These are phyloP conservation scores for Galleria mellonella DNA, from an alignment of 1,140 invertebrate species.

Conservation along the genomic window DNA sequence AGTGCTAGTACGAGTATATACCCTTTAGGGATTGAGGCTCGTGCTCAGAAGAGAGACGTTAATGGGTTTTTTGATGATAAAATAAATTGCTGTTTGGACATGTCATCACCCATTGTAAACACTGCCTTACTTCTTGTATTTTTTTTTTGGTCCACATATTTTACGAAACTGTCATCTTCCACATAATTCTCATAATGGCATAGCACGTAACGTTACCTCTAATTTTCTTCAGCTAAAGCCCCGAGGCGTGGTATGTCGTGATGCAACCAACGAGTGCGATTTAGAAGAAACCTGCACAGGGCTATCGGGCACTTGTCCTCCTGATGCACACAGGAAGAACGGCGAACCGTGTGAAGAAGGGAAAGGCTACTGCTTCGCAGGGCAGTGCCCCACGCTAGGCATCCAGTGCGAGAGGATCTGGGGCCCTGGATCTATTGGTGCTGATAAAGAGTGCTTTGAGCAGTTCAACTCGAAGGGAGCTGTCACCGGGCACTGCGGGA, in stretches of 20 bases:
- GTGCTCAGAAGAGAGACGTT: too few relatives aligned
- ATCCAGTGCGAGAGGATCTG: slow-evolving; percentile 93
- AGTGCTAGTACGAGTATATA: too few relatives aligned
- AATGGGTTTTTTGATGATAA: too few relatives aligned
- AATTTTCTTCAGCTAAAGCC: slow-evolving; percentile 78
- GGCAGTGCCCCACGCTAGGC: slow-evolving; percentile 90
- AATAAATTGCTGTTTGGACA: too few relatives aligned
- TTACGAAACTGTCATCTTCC: too few relatives aligned
- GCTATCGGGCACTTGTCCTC: slow-evolving; percentile 88
- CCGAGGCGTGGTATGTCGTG: slow-evolving; percentile 86
- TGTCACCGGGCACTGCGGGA: slow-evolving; percentile 94
- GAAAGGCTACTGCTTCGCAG: slow-evolving; percentile 92
- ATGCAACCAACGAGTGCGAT: slow-evolving; percentile 93
- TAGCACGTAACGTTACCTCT: too few relatives aligned
- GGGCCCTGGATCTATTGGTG: slow-evolving; percentile 87
- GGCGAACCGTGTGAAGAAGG: slow-evolving; percentile 85
- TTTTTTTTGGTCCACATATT: too few relatives aligned
- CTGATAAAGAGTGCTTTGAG: slow-evolving; percentile 91
- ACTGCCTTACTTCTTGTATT: too few relatives aligned
- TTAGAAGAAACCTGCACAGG: slow-evolving; percentile 94
- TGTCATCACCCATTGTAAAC: too few relatives aligned
- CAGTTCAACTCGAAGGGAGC: slow-evolving; percentile 96
- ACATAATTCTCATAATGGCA: too few relatives aligned
- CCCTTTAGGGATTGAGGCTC: too few relatives aligned
- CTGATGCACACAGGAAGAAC: slow-evolving; percentile 93